Conservation (phyloP, 2,797 vertebrate genomes). For the Euphonia xanthogaster region DNA sequence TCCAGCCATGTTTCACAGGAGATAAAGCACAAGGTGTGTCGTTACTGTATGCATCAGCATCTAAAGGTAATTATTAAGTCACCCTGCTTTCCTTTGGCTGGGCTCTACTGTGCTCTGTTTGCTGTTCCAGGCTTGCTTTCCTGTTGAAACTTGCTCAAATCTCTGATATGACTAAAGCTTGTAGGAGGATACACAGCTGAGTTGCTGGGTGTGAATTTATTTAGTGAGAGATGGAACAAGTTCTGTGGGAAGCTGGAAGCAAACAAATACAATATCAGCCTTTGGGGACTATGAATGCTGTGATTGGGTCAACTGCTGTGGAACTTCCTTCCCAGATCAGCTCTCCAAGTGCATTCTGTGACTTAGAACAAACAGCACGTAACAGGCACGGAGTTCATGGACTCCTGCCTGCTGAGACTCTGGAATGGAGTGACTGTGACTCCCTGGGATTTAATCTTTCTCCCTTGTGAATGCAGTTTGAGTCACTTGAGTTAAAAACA, state of each 20-base stretch:
- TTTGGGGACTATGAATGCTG: neutral
- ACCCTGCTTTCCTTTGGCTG: neutral
- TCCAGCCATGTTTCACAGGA: constrained; percentile 90
- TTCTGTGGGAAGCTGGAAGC: constrained; percentile 31
- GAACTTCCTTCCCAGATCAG: neutral
- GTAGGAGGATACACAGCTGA: neutral
- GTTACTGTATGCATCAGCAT: constrained; percentile 98
- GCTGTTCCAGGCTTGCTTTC: neutral
- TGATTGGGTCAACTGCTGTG: neutral
- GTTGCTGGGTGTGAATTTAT: constrained; percentile 17
- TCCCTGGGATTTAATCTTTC: neutral
- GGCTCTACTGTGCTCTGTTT: neutral
- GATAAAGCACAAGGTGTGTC: constrained; percentile 91
- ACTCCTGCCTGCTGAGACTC: neutral
- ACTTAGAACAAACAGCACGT: neutral
- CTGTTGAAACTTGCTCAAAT: constrained; percentile 16
- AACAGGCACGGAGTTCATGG: neutral
- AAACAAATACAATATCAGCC: neutral
- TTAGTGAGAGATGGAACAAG: constrained; percentile 2
- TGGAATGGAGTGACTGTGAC: neutral
- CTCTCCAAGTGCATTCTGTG: neutral
- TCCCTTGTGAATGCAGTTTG: neutral
- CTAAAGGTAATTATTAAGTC: constrained; percentile 86
- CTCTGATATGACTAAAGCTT: neutral
- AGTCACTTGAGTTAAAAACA: neutral